phyloP scores from a whole-genome alignment of 2,113 vertebrate species.

The Trogon surrucura region DNA sequence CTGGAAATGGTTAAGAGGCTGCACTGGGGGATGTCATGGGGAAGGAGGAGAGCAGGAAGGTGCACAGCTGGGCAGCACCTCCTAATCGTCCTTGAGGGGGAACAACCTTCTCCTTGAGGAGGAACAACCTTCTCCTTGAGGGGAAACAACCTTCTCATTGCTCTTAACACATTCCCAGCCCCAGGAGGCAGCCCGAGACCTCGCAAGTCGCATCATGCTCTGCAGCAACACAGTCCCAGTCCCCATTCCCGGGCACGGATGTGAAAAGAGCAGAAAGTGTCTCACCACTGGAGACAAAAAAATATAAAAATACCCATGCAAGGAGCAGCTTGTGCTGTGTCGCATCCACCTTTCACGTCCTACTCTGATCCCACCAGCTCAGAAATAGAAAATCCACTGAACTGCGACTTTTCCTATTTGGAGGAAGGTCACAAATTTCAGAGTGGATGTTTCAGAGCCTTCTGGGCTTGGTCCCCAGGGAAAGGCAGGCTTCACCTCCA shows the following conservation, averaged over 20 bases:
- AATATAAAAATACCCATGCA: background rate
- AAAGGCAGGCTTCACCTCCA: background rate
- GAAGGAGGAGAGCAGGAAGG: background rate
- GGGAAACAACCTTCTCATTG: background rate
- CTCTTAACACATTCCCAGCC: background rate
- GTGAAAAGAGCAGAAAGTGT: background rate
- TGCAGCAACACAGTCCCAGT: background rate
- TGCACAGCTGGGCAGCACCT: background rate
- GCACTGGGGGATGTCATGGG: background rate
- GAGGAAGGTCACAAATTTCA: background rate
- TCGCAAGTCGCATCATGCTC: fast-evolving
- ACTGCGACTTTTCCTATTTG: background rate
- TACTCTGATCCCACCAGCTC: background rate
- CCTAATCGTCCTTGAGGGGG: background rate
- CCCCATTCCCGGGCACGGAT: fast-evolving
- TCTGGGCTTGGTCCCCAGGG: background rate
- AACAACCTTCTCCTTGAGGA: background rate
- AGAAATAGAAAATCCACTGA: background rate
- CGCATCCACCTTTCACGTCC: background rate
- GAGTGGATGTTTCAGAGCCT: background rate
- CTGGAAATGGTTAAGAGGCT: background rate
- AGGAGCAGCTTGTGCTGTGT: background rate
- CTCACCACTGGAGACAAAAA: background rate
- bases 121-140: no score
- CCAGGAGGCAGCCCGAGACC: background rate